Percentiles rank a stretch among this genome's conserved stretches.
Evolutionary conservation across 2,113 vertebrate genomes (phyloP).

Genomic region (Tragelaphus imberbis): DNA sequence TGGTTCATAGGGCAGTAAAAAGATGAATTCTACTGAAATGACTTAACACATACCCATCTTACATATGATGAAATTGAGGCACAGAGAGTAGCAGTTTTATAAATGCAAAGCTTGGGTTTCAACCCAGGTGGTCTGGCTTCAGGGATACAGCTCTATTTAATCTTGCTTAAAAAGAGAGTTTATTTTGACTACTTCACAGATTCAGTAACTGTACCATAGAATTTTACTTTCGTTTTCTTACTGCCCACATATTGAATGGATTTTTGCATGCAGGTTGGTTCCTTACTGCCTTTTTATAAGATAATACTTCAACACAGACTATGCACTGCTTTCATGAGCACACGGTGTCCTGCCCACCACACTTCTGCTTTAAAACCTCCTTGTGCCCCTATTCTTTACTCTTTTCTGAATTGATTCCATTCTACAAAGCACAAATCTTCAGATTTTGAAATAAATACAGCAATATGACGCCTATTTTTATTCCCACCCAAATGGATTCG

Average conservation of each 20-base stretch:
- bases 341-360: neutral
- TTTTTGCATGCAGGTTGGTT: slow-evolving; percentile 16
- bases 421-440: neutral
- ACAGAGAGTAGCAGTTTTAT: neutral
- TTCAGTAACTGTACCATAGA: neutral
- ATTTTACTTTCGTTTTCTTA: slow-evolving; percentile 47
- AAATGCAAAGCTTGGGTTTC: neutral
- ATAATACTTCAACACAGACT: neutral
- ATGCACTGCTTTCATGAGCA: neutral
- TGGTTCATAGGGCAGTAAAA: neutral
- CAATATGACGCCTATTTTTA: neutral
- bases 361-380: neutral
- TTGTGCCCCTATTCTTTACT: neutral
- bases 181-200: slow-evolving; percentile 53
- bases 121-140: neutral
- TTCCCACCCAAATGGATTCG: neutral
- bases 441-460: slow-evolving; percentile 5
- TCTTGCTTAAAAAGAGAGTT: slow-evolving; percentile 30
- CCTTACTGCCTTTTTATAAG: slow-evolving; percentile 5
- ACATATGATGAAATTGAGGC: neutral
- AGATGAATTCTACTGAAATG: neutral
- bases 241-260: slow-evolving; percentile 1
- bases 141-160: slow-evolving; percentile 4
- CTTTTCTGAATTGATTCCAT: neutral
- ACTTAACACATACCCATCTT: neutral